These are phyloP conservation scores for Anguilla rostrata DNA, from an alignment of 2,113 vertebrate species.

Conservation along the genomic window DNA sequence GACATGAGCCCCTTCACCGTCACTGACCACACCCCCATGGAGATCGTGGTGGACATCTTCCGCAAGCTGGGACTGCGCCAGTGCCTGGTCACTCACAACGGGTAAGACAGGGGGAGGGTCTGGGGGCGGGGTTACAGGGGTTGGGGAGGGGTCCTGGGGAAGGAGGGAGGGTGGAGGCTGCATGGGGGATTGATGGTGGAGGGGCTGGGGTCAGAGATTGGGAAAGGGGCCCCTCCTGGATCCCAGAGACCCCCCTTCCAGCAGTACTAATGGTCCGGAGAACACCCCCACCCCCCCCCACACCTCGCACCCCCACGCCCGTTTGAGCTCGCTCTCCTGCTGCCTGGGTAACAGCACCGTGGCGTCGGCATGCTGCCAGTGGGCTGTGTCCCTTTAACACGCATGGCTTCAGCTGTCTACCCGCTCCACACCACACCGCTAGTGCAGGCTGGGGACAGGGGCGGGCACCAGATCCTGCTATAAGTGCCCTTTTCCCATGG, in stretches of 20 bases:
- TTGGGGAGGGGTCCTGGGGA: no score
- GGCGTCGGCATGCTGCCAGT: constrained; percentile 1
- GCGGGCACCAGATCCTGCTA: not conserved
- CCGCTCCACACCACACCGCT: not conserved
- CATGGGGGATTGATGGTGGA: not conserved
- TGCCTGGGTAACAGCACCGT: not conserved
- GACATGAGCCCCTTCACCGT: constrained; percentile 99
- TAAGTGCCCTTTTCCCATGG: no score
- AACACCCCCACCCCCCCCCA: not conserved
- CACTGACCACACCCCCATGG: constrained; percentile 98
- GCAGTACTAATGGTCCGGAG: not conserved
- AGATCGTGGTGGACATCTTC: constrained; percentile 99
- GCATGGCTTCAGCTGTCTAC: constrained; percentile 15
- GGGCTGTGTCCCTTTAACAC: constrained; percentile 12
- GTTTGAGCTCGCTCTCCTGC: not conserved
- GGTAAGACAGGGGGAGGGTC: constrained; percentile 71
- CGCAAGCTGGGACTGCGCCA: constrained; percentile 96
- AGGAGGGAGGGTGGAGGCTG: not conserved
- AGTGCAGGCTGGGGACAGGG: not conserved
- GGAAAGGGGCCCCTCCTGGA: not conserved
- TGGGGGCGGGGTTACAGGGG: no score
- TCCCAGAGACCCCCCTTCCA: not conserved
- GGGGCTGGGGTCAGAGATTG: not conserved
- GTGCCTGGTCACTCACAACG: constrained; percentile 98
- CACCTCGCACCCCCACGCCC: not conserved